These are phyloP conservation scores for Rugalucina vietnamica DNA, from an alignment of 2,888 invertebrate genomes.

Conservation along the genomic window DNA sequence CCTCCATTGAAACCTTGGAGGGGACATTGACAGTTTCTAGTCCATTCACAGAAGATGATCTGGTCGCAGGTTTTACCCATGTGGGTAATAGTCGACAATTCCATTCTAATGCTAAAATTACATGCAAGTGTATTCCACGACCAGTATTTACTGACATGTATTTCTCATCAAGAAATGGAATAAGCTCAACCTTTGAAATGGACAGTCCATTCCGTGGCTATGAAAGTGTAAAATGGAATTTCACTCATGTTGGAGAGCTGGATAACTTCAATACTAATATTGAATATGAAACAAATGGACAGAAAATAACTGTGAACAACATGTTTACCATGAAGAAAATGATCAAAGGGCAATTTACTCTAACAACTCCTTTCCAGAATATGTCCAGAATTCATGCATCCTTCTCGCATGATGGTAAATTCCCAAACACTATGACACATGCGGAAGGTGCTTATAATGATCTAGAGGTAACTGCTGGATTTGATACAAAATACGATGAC, in stretches of 20 bases:
- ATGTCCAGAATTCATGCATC: constrained; percentile 53
- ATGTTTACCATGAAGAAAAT: constrained; percentile 51
- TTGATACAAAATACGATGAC: constrained; percentile 45
- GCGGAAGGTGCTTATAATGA: constrained; percentile 59
- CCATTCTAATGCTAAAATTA: constrained; percentile 59
- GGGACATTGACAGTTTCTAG: constrained; percentile 61
- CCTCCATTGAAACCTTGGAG: constrained; percentile 55
- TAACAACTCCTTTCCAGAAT: constrained; percentile 63
- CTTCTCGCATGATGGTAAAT: constrained; percentile 53
- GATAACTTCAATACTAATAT: constrained; percentile 57
- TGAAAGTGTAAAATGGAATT: constrained; percentile 61
- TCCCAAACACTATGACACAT: constrained; percentile 53
- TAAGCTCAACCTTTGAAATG: constrained; percentile 53
- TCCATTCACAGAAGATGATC: constrained; percentile 61
- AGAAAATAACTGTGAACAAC: constrained; percentile 60
- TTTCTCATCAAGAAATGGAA: constrained; percentile 48
- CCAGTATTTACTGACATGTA: constrained; percentile 45
- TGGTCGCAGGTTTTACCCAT: constrained; percentile 59
- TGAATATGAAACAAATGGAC: constrained; percentile 66
- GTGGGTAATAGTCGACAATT: constrained; percentile 58
- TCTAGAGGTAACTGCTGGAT: constrained; percentile 41
- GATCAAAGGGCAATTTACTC: constrained; percentile 49
- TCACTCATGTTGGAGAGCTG: constrained; percentile 57
- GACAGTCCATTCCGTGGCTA: constrained; percentile 66
- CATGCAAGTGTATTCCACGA: constrained; percentile 50